These are phyloP conservation scores for Megalonaias nervosa DNA, from an alignment of 1,140 invertebrate genomes.

Conservation along the genomic window DNA sequence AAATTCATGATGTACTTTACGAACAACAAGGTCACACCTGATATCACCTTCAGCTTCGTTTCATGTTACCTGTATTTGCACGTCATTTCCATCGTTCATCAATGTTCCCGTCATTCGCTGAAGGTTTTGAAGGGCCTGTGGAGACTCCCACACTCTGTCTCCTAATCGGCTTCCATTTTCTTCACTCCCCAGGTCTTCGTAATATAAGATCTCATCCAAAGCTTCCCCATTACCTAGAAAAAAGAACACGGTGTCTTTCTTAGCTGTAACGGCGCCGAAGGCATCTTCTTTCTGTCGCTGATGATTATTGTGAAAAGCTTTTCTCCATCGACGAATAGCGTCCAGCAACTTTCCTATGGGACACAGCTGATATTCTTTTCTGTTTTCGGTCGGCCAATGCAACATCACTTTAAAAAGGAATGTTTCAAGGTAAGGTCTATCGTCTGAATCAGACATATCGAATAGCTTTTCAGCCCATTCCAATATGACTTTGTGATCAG, in stretches of 20 bases:
- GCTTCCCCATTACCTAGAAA: slow-evolving; percentile 35
- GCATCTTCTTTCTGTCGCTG: slow-evolving; percentile 21
- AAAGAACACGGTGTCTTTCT: slow-evolving; percentile 40
- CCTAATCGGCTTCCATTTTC: slow-evolving; percentile 16
- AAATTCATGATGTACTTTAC: no score
- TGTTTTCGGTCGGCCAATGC: slow-evolving; percentile 43
- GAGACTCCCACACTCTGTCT: slow-evolving; percentile 23
- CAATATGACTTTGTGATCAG: slow-evolving; percentile 5
- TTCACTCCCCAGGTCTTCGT: slow-evolving; percentile 18
- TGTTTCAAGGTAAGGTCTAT: slow-evolving; percentile 37
- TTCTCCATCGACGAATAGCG: slow-evolving; percentile 25
- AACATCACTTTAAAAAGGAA: slow-evolving; percentile 42
- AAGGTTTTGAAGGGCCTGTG: slow-evolving; percentile 14
- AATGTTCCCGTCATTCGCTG: slow-evolving; percentile 36
- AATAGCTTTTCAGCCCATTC: slow-evolving; percentile 25
- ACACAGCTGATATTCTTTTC: slow-evolving; percentile 8
- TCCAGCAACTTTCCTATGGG: slow-evolving; percentile 17
- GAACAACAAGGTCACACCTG: no score
- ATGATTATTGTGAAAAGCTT: slow-evolving; percentile 21
- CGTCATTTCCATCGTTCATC: slow-evolving; percentile 34
- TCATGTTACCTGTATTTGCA: not conserved
- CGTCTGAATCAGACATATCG: slow-evolving; percentile 3
- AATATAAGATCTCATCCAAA: slow-evolving; percentile 26
- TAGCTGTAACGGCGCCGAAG: not conserved
- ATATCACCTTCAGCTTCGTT: no score